Base-by-base conservation (phyloP, 35 echinoderm and acorn worm genomes). In the Apostichopus californicus region DNA sequence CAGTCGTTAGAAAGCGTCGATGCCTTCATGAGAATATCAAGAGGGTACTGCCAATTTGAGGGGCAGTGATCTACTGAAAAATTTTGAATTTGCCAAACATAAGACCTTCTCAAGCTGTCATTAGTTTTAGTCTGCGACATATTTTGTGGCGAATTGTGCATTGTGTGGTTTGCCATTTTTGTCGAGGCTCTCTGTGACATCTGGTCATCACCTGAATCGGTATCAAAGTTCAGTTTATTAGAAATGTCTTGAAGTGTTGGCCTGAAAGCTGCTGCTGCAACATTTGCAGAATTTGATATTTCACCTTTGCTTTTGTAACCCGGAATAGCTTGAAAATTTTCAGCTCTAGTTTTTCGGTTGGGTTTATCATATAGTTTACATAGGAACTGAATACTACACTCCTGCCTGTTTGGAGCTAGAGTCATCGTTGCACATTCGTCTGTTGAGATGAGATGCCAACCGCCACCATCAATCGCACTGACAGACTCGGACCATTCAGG, bases 31-130 rank as follows among this genome's bases (percentile, higher is more conserved):
- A 88, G 46, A 7, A 88, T 28, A 54, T 13, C 15, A 2, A 88
- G 58, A 70, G 86, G 86, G 28, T 89, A 72, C 2, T 25, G 57
- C 64, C 86, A 89, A 34, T 1, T 72, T 55, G 58, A 22, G 17
- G 86, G 86, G 52, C 61, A 89, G 17, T 71, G 61, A 34, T 21
- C 64, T 5, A 89, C 61, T 9, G 86, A 89, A n/a, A 28, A 12
- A 52, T 89, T 87, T 66, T 89, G 86, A 21, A 89, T 64, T 89
- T 89, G 86, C 86, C 86, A 89, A 15, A 52, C 61, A 89, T 54
- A 89, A 52, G 24, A 55, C 18, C 63, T n/a, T 26, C 46, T 71
- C 3, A 89, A 28, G 54, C 63, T 85, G 5, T 59, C 57, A 5
- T 20, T 1, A 23, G 17, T 54, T 11, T 83, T 56, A 2, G 6